Base-by-base conservation (phyloP, 2,113 vertebrate genomes). In the Castor canadensis region DNA sequence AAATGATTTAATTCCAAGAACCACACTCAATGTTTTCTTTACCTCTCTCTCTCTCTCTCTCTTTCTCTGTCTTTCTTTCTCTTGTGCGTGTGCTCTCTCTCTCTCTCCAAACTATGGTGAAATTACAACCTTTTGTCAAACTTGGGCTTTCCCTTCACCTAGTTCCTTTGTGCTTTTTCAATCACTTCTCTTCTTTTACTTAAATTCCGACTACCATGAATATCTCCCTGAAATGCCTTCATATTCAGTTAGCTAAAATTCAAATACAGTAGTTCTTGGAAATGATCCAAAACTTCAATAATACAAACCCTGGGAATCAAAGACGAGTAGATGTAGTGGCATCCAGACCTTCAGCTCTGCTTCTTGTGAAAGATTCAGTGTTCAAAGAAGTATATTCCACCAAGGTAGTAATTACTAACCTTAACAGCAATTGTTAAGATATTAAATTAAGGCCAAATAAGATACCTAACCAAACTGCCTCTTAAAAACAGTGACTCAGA, bases 371-470 rank as follows among this genome's bases (percentile, higher is more conserved):
- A 66, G 7, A 76, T 40, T 89, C 13, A 49, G 15, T 47, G 43
- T 87, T 92, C 77, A 87, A 86, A 95, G 81, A 86, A 80, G 73
- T 52, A 1, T 49, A 82, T 89, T 22, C 49, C 47, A 93, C 52
- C 43, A 87, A 93, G 80, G 90, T 71, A 67, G 52, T 56, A 75
- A 96, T 94, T 95, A 91, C 58, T 93, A 67, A 91, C 52, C 54
- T 86, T 67, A 73, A 80, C 56, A 86, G 75, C 9, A 85, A 87
- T 58, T 95, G 92, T 89, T 91, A 89, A 22, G 22, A 47, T 92
- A 91, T 91, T 96, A 95, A 92, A 94, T 95, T 95, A 95, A 95
- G 40, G 69, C 90, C 85, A 96, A 94, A 93, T 94, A 89, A 95
- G 82, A 95, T 92, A 89, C 38, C 82, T 72, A 95, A 89, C 52